Evolutionary conservation across 1,140 invertebrate genomes (phyloP), one percentile per base, ranked within the genome.

Genomic region (Lamellibrachia luymesi): DNA sequence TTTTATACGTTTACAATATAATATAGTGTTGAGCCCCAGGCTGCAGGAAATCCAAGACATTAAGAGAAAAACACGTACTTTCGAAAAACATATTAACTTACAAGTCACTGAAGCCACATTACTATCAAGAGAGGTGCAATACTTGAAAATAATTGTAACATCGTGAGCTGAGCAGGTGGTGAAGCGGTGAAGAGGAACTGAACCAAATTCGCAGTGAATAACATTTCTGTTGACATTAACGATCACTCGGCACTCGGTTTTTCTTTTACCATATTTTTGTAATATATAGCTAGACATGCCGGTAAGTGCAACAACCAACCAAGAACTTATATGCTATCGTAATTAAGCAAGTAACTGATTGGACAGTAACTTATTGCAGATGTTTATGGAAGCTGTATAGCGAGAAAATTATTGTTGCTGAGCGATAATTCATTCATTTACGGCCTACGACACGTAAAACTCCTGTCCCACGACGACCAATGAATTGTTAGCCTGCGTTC

Each of bases 161-260:
- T 38, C 38, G 38, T 38, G 38, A 38, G 38, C 38, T 38, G 38
- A 38, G 38, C 38, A 38, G 38, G 38, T 38, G 38, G 38, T 38
- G 38, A 38, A 38, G 38, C 38, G 38, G 38, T 38, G 38, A 38
- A 38, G 13, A 80, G 25, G 7, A 80, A 80, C 7, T 10, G 17
- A 80, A 80, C 13, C 64, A 80, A 22, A 4, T 80, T 80, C 5
- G 13, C 64, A 80, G 25, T 1, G 64, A 80, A 80, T 80, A 80
- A 80, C 64, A 80, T 80, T 80, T 80, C 64, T 80, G 64, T 80
- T 80, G 64, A 80, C 64, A 80, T 80, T 80, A 80, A 56, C 52
- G 52, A 22, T 1, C 64, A 6, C 13, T 80, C 0, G 64, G 64
- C 64, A 2, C 1, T 80, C 2, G 25, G 17, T 80, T 80, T 80